Percentiles rank a stretch among this genome's conserved stretches.
These are phyloP conservation scores for Paramisgurnus dabryanus DNA, from an alignment of 2,113 vertebrate species.

Conservation along the genomic window DNA sequence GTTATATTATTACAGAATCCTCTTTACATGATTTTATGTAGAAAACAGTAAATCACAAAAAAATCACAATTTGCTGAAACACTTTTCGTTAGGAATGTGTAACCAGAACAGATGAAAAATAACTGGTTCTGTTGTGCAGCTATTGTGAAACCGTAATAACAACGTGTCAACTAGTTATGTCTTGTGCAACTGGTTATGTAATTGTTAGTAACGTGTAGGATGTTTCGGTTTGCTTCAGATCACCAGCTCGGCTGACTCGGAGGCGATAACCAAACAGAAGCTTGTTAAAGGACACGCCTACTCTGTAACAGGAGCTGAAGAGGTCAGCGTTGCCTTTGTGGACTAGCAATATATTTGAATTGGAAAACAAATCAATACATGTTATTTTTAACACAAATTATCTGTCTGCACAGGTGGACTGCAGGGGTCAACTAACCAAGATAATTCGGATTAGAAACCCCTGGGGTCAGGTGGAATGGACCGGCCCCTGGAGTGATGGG, in stretches of 20 bases:
- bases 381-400: too few species aligned
- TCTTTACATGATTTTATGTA: too few species aligned
- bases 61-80: too few species aligned
- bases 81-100: background rate
- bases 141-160: too few species aligned
- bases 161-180: background rate
- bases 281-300: slow-evolving; percentile 38
- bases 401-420: slow-evolving; percentile 66
- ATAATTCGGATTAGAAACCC: slow-evolving; percentile 82
- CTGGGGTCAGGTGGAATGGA: slow-evolving; percentile 86
- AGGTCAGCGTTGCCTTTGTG: background rate
- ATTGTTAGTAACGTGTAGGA: background rate
- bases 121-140: background rate
- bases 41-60: too few species aligned
- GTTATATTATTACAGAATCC: too few species aligned
- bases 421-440: slow-evolving; percentile 65
- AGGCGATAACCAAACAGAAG: slow-evolving; percentile 8
- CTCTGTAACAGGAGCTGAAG: slow-evolving; percentile 34
- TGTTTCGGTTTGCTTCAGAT: background rate
- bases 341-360: background rate
- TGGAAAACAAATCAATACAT: too few species aligned
- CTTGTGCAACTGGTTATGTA: background rate
- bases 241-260: background rate
- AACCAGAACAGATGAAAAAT: background rate
- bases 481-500: slow-evolving; percentile 75